phyloP scores from a whole-genome alignment of 1,140 invertebrate species.

The Zaprionus lachaisei region DNA sequence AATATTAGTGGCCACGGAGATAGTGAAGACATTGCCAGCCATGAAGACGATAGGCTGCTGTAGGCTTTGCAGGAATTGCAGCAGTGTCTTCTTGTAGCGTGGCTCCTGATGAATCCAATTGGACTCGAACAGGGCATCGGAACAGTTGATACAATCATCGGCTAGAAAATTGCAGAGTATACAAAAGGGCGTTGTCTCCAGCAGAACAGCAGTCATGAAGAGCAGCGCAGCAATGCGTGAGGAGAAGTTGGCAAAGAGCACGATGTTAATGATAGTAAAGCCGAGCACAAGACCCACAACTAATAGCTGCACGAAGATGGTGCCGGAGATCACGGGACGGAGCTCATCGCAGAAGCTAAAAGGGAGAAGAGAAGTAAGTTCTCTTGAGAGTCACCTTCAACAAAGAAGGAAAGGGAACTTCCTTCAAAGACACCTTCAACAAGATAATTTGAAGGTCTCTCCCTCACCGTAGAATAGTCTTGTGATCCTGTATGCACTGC shows the following conservation, averaged over 20 bases:
- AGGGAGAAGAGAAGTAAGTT: background rate
- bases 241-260: conserved; percentile 61
- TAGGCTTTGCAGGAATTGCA: conserved; percentile 59
- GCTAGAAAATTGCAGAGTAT: conserved; percentile 69
- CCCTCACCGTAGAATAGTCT: conserved; percentile 57
- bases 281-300: conserved; percentile 66
- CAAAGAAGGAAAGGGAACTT: background rate
- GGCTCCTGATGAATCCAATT: conserved; percentile 58
- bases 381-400: background rate
- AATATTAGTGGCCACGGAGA: conserved; percentile 70
- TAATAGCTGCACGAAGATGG: conserved; percentile 71
- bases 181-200: conserved; percentile 71
- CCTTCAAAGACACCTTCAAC: background rate
- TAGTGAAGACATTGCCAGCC: conserved; percentile 65
- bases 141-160: conserved; percentile 57
- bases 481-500: conserved; percentile 62
- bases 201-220: conserved; percentile 59
- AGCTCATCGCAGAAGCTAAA: conserved; percentile 57
- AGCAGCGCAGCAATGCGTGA: conserved; percentile 56
- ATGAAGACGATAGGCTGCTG: conserved; percentile 68
- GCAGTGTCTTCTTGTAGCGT: conserved; percentile 57
- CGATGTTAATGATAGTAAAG: conserved; percentile 69
- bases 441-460: background rate
- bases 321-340: conserved; percentile 67
- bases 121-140: conserved; percentile 61